A percentile compares a stretch with the other conserved stretches of the same genome.
Evolutionary conservation across 2,888 invertebrate species (phyloP).

Genomic region (Lottia gigantea): DNA sequence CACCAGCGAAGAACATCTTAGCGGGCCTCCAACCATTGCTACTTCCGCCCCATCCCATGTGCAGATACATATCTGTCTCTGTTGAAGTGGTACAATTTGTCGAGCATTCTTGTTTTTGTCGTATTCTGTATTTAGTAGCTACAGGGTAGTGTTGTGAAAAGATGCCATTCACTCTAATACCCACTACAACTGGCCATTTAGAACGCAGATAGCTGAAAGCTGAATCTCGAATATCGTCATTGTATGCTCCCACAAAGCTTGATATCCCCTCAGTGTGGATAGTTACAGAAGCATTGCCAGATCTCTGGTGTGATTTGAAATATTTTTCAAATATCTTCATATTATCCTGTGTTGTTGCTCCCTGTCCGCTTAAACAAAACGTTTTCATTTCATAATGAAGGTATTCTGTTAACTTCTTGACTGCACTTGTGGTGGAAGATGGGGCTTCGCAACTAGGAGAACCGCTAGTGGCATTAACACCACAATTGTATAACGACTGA

Average conservation of each 20-base stretch:
- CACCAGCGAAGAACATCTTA: slow-evolving; percentile 26
- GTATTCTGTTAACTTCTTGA: slow-evolving; percentile 17
- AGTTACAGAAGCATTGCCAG: slow-evolving; percentile 8
- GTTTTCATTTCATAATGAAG: slow-evolving; percentile 19
- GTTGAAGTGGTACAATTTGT: slow-evolving; percentile 17
- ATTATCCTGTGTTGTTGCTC: slow-evolving; percentile 21
- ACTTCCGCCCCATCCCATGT: slow-evolving; percentile 28
- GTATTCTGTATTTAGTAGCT: slow-evolving; percentile 25
- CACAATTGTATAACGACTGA: slow-evolving; percentile 23
- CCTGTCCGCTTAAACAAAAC: slow-evolving; percentile 21
- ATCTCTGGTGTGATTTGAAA: slow-evolving; percentile 20
- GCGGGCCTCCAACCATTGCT: slow-evolving; percentile 23
- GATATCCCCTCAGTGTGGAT: neutral
- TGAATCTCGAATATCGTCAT: slow-evolving; percentile 14
- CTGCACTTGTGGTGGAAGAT: neutral
- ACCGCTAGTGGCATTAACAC: slow-evolving; percentile 23
- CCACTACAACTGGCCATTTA: slow-evolving; percentile 28
- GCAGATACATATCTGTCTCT: slow-evolving; percentile 24
- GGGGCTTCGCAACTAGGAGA: slow-evolving; percentile 23
- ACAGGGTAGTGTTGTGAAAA: slow-evolving; percentile 30
- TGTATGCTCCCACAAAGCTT: slow-evolving; percentile 21
- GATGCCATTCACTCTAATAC: slow-evolving; percentile 21
- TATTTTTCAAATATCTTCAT: slow-evolving; percentile 25
- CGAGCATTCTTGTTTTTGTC: slow-evolving; percentile 6
- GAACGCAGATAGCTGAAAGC: slow-evolving; percentile 15